Evolutionary conservation across 1,140 invertebrate genomes (phyloP).

Genomic region (Palaemon carinicauda): DNA sequence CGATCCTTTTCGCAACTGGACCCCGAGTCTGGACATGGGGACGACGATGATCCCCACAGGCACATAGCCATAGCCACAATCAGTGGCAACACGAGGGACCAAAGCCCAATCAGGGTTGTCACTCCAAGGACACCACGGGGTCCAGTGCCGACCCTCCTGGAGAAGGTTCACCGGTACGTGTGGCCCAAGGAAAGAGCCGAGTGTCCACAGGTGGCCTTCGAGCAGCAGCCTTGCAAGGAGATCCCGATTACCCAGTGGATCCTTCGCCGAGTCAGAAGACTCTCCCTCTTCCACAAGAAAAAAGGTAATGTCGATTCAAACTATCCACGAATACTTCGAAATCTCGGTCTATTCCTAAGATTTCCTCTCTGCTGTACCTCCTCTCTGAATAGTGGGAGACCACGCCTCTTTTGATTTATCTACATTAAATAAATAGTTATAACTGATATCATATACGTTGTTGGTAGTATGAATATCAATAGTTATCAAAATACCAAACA

Average conservation of each 20-base stretch:
- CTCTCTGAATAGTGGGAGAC: no score
- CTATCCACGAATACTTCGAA: not conserved
- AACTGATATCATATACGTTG: no score
- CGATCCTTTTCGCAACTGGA: conserved; percentile 43
- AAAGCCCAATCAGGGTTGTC: not conserved
- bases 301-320: conserved; percentile 32
- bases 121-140: conserved; percentile 5
- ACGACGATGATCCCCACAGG: not conserved
- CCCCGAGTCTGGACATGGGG: conserved; percentile 39
- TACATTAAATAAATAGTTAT: no score
- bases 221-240: conserved; percentile 36
- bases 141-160: conserved; percentile 40
- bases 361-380: no score
- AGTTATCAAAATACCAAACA: no score
- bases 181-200: conserved; percentile 41
- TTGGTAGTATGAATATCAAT: no score
- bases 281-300: conserved; percentile 49
- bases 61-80: conserved; percentile 36
- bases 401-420: no score
- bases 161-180: conserved; percentile 50
- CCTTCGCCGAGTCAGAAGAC: conserved; percentile 30
- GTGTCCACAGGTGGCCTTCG: conserved; percentile 42
- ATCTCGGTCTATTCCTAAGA: not conserved
- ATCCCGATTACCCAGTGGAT: conserved; percentile 50
- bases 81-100: conserved; percentile 27